Evolutionary conservation across 2,797 vertebrate genomes (phyloP), one percentile per base, ranked within the genome.

Genomic region (Babyrousa celebensis): DNA sequence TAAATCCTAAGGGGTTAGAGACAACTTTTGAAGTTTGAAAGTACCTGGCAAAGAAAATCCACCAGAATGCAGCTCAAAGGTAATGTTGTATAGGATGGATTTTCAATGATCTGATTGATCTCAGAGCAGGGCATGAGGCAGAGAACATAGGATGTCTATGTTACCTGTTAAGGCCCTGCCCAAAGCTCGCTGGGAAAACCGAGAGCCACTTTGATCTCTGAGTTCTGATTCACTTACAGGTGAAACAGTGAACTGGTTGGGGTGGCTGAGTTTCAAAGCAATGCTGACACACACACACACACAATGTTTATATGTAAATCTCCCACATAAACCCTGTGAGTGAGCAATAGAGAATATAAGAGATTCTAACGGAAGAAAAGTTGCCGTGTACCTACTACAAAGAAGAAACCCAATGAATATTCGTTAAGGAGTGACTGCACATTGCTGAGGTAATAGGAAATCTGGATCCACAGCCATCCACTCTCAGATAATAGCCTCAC

Each of bases 11-110:
- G 74, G 60, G 77, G 32, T 94, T 96, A 88, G 74, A 96, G 48
- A 92, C 54, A 85, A 74, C 82, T 68, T 97, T 92, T 95, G 91
- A 97, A 92, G 90, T 95, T 92, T 87, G 80, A 74, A 94, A 96
- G 89, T 93, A 82, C 29, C 87, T 92, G 91, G 93, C 84, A 93
- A 95, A 90, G 79, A 92, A 80, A 97, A 65, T 83, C 32, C 62
- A 63, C 75, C n/a, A 79, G 60, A 96, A 97, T 68, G 40, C 20
- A 83, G 68, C 91, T 89, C 58, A 71, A 58, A 91, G 68, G 65
- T 36, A 0, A 16, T 65, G 25, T 74, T 89, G 58, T 82, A 0
- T 52, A 0, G 36, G 25, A 72, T 67, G 63, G 74, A 77, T 89
- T 95, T 79, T 67, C 75, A 82, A 3, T 62, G 48, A 74, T 95